phyloP scores from a whole-genome alignment of 2,113 vertebrate species.

The Callipepla californica region DNA sequence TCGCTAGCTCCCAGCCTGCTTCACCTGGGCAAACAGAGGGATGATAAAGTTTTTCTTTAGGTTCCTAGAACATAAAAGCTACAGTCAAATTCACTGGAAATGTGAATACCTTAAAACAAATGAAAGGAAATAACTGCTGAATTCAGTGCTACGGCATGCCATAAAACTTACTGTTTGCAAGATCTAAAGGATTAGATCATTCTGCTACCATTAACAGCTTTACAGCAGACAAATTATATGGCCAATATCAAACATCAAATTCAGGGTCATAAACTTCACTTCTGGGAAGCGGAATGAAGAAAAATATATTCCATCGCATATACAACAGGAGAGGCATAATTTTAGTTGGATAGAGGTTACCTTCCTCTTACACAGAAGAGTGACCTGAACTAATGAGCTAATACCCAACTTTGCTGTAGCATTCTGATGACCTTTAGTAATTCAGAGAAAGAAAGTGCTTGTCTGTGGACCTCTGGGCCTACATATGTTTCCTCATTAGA shows the following conservation, averaged over 20 bases:
- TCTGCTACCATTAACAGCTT: conserved; percentile 22
- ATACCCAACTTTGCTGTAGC: not conserved
- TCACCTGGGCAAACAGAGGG: not conserved
- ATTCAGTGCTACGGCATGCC: not conserved
- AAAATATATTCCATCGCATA: not conserved
- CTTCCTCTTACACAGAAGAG: not conserved
- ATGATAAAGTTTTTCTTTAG: not conserved
- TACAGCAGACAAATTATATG: conserved; percentile 29
- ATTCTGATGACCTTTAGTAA: not conserved
- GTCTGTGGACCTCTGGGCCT: not conserved
- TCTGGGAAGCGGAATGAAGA: conserved; percentile 13
- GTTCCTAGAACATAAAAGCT: not conserved
- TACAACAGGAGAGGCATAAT: not conserved
- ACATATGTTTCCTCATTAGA: not conserved
- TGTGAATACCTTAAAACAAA: not conserved
- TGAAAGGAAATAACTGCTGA: conserved; percentile 31
- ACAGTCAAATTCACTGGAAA: not conserved
- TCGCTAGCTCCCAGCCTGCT: not conserved
- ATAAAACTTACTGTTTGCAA: conserved; percentile 12
- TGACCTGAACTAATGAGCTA: not conserved
- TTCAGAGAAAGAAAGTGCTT: not conserved
- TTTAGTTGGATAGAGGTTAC: not conserved
- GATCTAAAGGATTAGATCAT: conserved; percentile 10
- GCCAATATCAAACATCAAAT: not conserved
- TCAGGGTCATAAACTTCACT: conserved; percentile 27